Evolutionary conservation across 1,140 invertebrate species (phyloP), one percentile per base, ranked within the genome.

Genomic region (Lepidurus couesii): DNA sequence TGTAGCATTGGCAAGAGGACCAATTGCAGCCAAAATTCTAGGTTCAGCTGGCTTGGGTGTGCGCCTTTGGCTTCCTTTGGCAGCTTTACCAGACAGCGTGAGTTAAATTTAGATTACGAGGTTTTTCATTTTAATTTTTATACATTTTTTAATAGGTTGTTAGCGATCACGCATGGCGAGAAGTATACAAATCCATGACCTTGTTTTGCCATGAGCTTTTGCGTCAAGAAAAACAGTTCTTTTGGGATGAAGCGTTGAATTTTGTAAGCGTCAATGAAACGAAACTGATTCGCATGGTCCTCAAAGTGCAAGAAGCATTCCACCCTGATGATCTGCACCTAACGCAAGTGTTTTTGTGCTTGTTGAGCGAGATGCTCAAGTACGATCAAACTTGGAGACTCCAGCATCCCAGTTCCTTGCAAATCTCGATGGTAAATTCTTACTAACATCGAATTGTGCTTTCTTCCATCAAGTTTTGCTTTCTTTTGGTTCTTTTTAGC

Each of bases 181-280:
- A 65, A 21, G 53, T 65, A 21, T 65, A 65, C 53, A 13, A 21
- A 21, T 65, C 53, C 5, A 65, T 65, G 53, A 65, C 53, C 0
- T 65, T 65, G 53, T 65, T 65, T 16, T 65, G 53, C 8, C 21
- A 16, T 21, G 53, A 65, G 53, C n/a, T 65, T 7, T 16, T 65
- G 3, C 53, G 53, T 7, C 53, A 65, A 16, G 53, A 65, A 65
- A 65, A 65, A 13, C 53, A 65, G 53, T 65, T 65, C 13, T 65
- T 65, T 21, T 65, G 53, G 53, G 53, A 65, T 21, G 53, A 65
- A 65, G 53, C 53, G 16, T 65, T 65, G 53, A 65, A 65, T 21
- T 65, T 65, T 21, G 6, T 65, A 16, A 65, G 16, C 21, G 53
- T 65, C 13, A 65, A 65, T 16, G 53, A 65, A 65, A 65, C 16